Conservation (phyloP, 1,140 invertebrate genomes). For the Lepidurus arcticus region DNA sequence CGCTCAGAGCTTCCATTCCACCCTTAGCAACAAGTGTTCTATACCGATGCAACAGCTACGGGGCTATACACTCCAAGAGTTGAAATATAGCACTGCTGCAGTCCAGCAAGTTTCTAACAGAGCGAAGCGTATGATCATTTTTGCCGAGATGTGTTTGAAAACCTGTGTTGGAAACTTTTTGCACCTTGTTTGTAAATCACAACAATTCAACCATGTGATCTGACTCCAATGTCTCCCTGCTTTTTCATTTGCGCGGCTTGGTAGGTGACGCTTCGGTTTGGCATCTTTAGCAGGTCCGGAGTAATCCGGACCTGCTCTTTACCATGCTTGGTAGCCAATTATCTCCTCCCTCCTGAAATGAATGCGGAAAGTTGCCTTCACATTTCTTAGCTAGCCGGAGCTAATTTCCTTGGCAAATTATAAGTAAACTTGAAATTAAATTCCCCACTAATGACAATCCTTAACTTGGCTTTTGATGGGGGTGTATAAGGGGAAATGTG, state of each 20-base stretch:
- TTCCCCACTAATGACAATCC: conserved; percentile 5
- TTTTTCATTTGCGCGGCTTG: not conserved
- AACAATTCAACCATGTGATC: not conserved
- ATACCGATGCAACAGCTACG: no score
- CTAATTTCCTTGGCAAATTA: not conserved
- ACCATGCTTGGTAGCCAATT: not conserved
- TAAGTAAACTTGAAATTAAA: not conserved
- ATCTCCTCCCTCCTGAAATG: not conserved
- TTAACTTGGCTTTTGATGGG: conserved; percentile 1
- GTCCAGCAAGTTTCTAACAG: no score
- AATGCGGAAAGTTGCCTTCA: not conserved
- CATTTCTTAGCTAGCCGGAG: not conserved
- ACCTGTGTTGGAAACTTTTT: no score
- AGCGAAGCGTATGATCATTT: no score
- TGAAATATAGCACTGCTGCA: no score
- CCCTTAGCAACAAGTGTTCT: no score
- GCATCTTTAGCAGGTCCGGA: not conserved
- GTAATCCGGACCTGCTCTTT: not conserved
- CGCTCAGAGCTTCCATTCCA: no score
- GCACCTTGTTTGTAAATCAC: not conserved
- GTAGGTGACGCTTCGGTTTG: not conserved
- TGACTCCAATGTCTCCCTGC: not conserved
- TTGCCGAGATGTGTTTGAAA: no score
- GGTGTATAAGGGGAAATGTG: not conserved
- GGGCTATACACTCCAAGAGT: no score